Evolutionary conservation across 2,797 vertebrate species (phyloP), one percentile per base, ranked within the genome.

Genomic region (Hypotaenidia philippensis): DNA sequence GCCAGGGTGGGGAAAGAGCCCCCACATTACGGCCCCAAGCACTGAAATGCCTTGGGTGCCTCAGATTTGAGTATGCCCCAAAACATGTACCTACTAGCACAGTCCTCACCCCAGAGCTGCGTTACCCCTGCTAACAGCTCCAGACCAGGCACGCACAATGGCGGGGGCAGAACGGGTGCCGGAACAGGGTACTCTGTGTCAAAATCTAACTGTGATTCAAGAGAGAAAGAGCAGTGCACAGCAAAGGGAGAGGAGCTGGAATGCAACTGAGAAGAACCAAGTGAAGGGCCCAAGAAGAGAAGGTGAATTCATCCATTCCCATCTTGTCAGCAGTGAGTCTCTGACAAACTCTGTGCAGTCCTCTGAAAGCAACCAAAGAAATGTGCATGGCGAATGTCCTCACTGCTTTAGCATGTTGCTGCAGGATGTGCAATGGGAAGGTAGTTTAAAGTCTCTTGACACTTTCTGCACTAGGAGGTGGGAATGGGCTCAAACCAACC

Each of bases 311-410:
- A 72, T 34, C 63, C 50, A 59, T 22, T 49, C 55, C 10, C 8
- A 23, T 32, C 47, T 49, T 69, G n/a, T 70, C 2, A 2, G 57
- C 53, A 15, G 26, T 1, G 10, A 70, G n/a, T 22, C 32, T 61
- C 53, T 60, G 92, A 69, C 17, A 94, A 83, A 89, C 15, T 22
- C 15, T 44, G 41, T 44, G 80, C 71, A 50, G 36, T 68, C 26
- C 86, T 91, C 45, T 75, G 69, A 36, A 74, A 84, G 49, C 45
- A 87, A 21, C 49, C 60, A 74, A 38, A 86, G 56, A 74, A 63
- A 57, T 5, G 8, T 13, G 66, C n/a, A 44, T 36, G 34, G 23
- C 52, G 77, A 34, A 31, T 20, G 47, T 70, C 21, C 63, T 38
- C 31, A 11, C 13, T 45, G 66, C 53, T 63, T 49, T 18, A 61